Conservation (phyloP, 2,113 vertebrate species). For the Proteles cristata region DNA sequence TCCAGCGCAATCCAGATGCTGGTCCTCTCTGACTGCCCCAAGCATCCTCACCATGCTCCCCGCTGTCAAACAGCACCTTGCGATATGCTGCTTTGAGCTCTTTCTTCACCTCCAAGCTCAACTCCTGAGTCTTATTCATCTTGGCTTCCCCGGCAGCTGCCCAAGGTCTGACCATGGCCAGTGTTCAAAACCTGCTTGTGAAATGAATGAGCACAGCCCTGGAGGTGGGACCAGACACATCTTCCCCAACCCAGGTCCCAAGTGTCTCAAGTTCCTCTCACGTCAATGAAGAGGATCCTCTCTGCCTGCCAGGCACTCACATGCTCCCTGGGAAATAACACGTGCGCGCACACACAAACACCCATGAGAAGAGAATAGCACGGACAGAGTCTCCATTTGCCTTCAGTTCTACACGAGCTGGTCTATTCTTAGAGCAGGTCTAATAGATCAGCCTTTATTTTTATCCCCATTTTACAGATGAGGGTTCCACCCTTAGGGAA, state of each 20-base stretch:
- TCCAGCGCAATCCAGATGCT: background rate
- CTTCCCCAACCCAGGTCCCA: background rate
- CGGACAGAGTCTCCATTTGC: background rate
- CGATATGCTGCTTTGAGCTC: background rate
- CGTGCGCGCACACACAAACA: fast-evolving
- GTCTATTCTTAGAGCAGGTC: background rate
- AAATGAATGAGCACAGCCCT: background rate
- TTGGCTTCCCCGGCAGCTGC: background rate
- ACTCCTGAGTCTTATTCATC: background rate
- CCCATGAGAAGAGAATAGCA: fast-evolving
- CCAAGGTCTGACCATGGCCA: background rate
- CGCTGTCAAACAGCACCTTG: background rate
- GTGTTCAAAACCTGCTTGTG: background rate
- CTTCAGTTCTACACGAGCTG: background rate
- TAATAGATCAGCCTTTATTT: background rate
- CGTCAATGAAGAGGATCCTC: background rate
- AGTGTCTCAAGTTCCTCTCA: background rate
- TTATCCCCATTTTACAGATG: background rate
- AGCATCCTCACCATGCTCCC: background rate
- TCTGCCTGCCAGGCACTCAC: background rate
- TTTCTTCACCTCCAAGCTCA: background rate
- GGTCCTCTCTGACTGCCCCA: background rate
- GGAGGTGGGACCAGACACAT: background rate
- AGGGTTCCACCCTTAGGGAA: background rate
- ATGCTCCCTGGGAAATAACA: background rate